Evolutionary conservation across 1,140 invertebrate species (phyloP).

Genomic region (Drosophila baimaii): DNA sequence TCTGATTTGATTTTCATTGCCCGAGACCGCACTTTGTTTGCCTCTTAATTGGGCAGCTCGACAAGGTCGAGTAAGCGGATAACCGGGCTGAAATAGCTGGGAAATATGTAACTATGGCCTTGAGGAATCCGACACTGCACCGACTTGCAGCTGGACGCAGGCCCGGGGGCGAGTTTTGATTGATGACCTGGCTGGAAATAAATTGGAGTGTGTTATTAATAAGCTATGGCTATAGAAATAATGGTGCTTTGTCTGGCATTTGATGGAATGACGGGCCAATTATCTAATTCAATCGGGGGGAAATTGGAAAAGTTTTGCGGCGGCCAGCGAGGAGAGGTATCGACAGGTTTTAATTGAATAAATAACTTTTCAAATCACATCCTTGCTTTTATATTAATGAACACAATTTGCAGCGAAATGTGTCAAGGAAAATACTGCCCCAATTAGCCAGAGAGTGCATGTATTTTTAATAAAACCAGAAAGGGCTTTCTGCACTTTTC

Average conservation of each 20-base stretch:
- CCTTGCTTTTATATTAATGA: neutral
- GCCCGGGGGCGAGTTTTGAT: conserved; percentile 25
- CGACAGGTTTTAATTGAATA: conserved; percentile 29
- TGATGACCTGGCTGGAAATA: conserved; percentile 44
- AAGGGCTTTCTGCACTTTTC: neutral
- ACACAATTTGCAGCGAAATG: neutral
- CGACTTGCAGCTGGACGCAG: conserved; percentile 22
- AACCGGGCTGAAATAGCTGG: conserved; percentile 25
- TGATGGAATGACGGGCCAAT: conserved; percentile 32
- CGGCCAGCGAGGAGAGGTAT: neutral
- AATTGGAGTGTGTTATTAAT: conserved; percentile 42
- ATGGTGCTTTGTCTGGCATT: conserved; percentile 35
- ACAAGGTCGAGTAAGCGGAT: conserved; percentile 29
- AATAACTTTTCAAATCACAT: conserved; percentile 16
- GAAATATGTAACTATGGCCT: conserved; percentile 33
- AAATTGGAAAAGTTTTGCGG: conserved; percentile 15
- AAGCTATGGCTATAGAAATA: conserved; percentile 36
- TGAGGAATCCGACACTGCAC: conserved; percentile 19
- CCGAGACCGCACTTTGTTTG: conserved; percentile 23
- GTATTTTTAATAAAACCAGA: neutral
- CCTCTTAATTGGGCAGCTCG: conserved; percentile 63
- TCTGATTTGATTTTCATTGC: conserved; percentile 63
- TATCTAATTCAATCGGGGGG: conserved; percentile 18
- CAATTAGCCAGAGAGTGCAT: neutral
- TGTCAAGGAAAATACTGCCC: neutral